Base-by-base conservation (phyloP, 2,888 invertebrate genomes). In the Drosophila melanosoma region DNA sequence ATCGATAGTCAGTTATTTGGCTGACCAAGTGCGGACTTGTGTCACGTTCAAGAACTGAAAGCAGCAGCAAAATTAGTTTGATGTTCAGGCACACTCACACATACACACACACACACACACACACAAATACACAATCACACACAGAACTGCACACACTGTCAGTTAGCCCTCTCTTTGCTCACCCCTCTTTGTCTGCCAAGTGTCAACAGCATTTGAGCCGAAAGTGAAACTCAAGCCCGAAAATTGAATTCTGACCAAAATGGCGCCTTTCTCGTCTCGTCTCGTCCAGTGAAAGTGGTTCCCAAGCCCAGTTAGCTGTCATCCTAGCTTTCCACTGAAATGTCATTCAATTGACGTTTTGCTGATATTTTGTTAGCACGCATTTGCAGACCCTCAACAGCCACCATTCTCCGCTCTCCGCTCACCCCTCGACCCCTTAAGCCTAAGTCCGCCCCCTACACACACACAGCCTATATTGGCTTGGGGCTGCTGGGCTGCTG, bases 1-100 rank as follows among this genome's bases (percentile, higher is more conserved):
- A 59, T 1, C 38, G 38, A 29, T 61, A 69, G 59, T 70, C 70
- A 68, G 83, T 76, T 74, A 69, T 73, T 67, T 69, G 77, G 54
- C 73, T 74, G 63, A 66, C 26, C 64, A 73, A 89, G 85, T 87
- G 83, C 83, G 76, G 78, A 87, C 79, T 89, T 81, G 81, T 89
- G 88, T 85, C 87, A 90, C 90, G 90, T 90, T 82, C 87, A 83
- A 87, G 83, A 90, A 74, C 87, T 89, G 85, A 88, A 87, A 86
- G 79, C 83, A 83, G 87, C 73, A 66, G 80, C 74, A 90, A 89
- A 87, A 90, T 90, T 90, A 87, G 90, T 90, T 90, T 86, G 86
- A 88, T 86, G 83, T 58, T 32, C 52, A 20, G 33, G 58, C 62
- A 66, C 68, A 58, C 45, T 15, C 66, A 61, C 32, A 62, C 17